phyloP scores from a whole-genome alignment of 2,888 invertebrate genomes.

The Drosophila neonasuta region DNA sequence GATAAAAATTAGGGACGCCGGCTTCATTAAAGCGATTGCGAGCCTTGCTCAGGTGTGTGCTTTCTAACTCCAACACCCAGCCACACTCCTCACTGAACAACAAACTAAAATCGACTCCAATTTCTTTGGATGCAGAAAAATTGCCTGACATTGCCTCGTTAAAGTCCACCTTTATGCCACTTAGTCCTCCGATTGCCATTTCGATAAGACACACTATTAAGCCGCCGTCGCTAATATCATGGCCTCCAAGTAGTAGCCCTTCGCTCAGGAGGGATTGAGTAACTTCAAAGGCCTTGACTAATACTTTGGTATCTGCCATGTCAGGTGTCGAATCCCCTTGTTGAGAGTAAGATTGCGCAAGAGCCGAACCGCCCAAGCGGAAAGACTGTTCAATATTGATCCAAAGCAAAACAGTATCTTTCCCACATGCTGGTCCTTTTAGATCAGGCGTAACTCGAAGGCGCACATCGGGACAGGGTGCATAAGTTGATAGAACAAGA shows the following conservation, averaged over 20 bases:
- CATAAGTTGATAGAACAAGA: conserved; percentile 97
- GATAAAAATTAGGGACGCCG: conserved; percentile 85
- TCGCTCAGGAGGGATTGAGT: conserved; percentile 92
- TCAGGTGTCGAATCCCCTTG: conserved; percentile 92
- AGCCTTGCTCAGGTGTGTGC: conserved; percentile 84
- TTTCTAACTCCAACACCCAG: conserved; percentile 89
- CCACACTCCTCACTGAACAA: conserved; percentile 94
- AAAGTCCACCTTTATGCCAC: conserved; percentile 88
- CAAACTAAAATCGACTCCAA: conserved; percentile 85
- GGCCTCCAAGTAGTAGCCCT: conserved; percentile 87
- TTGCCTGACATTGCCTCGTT: conserved; percentile 81
- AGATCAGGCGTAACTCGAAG: conserved; percentile 95
- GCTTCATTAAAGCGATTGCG: conserved; percentile 85
- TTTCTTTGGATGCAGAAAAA: conserved; percentile 51
- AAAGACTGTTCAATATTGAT: conserved; percentile 90
- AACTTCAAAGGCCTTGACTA: conserved; percentile 90
- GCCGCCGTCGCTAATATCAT: conserved; percentile 98
- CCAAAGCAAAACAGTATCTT: conserved; percentile 87
- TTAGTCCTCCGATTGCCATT: conserved; percentile 97
- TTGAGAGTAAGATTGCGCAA: conserved; percentile 95
- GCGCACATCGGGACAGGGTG: conserved; percentile 95
- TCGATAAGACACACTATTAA: conserved; percentile 94
- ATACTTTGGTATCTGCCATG: conserved; percentile 86
- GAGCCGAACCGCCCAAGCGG: conserved; percentile 94
- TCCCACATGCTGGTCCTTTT: conserved; percentile 85